Percentiles rank a stretch among this genome's conserved stretches.
Conservation (phyloP, 2,113 vertebrate genomes). For the Martes martes region DNA sequence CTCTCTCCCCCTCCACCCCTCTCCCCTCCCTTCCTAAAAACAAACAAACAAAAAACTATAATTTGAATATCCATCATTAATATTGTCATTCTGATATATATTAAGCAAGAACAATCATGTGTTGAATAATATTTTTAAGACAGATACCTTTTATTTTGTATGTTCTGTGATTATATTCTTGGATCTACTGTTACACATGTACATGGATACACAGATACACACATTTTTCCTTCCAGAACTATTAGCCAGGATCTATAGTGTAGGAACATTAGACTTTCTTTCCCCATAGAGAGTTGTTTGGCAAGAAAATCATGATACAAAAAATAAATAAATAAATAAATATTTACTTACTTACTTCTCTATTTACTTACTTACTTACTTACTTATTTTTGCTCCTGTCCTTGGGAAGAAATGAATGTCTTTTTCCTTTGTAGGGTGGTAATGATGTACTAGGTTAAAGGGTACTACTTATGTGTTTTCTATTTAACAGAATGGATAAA, state of each 20-base stretch:
- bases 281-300: not conserved
- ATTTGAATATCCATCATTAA: not conserved
- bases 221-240: not conserved
- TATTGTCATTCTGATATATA: not conserved
- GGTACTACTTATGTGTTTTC: constrained; percentile 18
- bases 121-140: not conserved
- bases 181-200: not conserved
- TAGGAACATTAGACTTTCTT: not conserved
- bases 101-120: not conserved
- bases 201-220: accelerated
- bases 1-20: accelerated
- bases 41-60: not conserved
- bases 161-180: not conserved
- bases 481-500: constrained; percentile 55
- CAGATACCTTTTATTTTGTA: not conserved
- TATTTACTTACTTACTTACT: not conserved
- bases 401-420: not conserved
- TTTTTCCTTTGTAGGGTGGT: not conserved
- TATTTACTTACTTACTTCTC: not conserved
- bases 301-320: not conserved
- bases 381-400: not conserved
- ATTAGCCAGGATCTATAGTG: not conserved
- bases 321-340: not conserved
- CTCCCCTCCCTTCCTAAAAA: not conserved
- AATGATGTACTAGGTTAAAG: constrained; percentile 40